A percentile compares a stretch with the other conserved stretches of the same genome.
Conservation (phyloP, 2,797 vertebrate species). For the Lagodon rhomboides region DNA sequence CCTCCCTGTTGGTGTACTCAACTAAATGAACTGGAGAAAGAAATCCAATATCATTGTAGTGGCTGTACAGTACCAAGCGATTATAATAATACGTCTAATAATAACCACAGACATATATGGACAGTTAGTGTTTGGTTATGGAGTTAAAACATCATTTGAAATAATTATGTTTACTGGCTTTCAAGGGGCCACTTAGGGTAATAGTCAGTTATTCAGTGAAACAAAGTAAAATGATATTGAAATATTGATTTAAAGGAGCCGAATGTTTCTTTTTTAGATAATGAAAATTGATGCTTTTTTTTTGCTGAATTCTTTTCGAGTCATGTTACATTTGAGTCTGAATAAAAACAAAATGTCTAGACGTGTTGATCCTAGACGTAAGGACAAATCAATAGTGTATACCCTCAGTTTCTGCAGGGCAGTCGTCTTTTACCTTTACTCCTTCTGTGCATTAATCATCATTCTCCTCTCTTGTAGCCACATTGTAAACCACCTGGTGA, state of each 20-base stretch:
- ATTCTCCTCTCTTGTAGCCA: slow-evolving; percentile 85
- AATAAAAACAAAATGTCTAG: background rate
- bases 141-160: slow-evolving; percentile 4
- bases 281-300: background rate
- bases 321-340: background rate
- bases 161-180: background rate
- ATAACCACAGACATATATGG: background rate
- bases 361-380: background rate
- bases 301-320: background rate
- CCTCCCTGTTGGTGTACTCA: background rate
- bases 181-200: background rate
- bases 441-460: slow-evolving; percentile 17
- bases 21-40: slow-evolving; percentile 21
- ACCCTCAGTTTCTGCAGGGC: no score
- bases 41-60: background rate
- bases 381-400: background rate
- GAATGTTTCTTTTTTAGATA: background rate
- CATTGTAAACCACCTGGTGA: slow-evolving; percentile 96
- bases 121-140: background rate
- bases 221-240: background rate
- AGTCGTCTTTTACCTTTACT: slow-evolving; percentile 2
- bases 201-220: no score
- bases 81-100: background rate
- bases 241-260: background rate
- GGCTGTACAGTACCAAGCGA: background rate